These are phyloP conservation scores for Pangasius mekongensis DNA, from an alignment of 2,797 vertebrate species.

Conservation along the genomic window DNA sequence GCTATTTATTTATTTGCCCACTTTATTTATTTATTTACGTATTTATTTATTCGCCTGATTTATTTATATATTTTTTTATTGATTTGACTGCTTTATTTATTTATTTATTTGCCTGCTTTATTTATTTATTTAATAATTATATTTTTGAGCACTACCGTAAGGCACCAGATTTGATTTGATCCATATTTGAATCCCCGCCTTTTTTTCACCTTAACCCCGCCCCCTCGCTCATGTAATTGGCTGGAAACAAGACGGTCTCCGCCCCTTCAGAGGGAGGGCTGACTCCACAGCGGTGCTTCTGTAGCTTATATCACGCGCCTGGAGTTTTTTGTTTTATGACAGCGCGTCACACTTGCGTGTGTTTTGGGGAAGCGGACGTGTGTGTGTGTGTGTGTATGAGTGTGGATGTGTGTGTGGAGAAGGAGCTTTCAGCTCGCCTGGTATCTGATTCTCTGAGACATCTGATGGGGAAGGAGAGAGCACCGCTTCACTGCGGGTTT, in stretches of 20 bases:
- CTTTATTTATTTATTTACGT: no score
- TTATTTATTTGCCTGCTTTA: no score
- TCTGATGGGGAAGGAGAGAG: background rate
- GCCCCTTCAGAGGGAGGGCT: background rate
- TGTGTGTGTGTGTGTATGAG: background rate
- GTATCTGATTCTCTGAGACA: background rate
- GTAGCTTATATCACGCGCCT: background rate
- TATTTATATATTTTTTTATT: background rate
- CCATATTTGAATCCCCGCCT: background rate
- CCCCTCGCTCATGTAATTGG: background rate
- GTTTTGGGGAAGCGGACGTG: background rate
- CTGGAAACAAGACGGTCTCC: background rate
- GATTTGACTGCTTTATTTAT: background rate
- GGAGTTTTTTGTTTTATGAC: background rate
- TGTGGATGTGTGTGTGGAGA: background rate
- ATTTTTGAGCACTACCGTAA: background rate
- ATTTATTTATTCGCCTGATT: no score
- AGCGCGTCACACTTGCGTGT: background rate
- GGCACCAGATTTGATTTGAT: no score
- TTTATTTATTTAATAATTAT: background rate
- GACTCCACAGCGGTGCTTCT: background rate
- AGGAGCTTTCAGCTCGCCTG: background rate
- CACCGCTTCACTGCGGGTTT: slow-evolving; percentile 1
- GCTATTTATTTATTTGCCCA: no score
- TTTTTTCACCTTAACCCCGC: background rate